These are phyloP conservation scores for Mus musculus DNA, from an alignment of 2,113 vertebrate genomes.

Conservation along the genomic window DNA sequence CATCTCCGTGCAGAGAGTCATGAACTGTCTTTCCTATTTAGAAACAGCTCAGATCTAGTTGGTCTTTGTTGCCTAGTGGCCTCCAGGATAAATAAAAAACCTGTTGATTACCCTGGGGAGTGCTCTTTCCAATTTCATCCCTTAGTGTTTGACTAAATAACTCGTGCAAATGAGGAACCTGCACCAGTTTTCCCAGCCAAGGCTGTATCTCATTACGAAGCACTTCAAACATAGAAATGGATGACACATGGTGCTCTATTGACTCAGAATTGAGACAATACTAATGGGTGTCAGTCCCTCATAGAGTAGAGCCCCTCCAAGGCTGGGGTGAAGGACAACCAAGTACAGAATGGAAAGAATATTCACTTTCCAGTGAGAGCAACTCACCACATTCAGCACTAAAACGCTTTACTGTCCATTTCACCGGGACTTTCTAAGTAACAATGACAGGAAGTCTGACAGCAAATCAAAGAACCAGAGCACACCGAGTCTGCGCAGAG, in stretches of 20 bases:
- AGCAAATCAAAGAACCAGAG: not conserved
- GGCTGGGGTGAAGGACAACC: not conserved
- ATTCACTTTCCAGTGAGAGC: not conserved
- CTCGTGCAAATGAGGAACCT: constrained; percentile 62
- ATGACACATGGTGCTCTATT: constrained; percentile 32
- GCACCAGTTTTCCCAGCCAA: constrained; percentile 65
- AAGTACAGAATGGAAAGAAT: not conserved
- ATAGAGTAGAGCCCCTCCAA: constrained; percentile 6
- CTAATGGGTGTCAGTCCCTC: constrained; percentile 54
- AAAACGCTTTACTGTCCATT: not conserved
- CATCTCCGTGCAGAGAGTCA: constrained; percentile 49
- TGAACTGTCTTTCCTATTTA: constrained; percentile 42
- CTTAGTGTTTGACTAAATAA: constrained; percentile 66
- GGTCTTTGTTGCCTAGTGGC: constrained; percentile 49
- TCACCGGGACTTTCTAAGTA: not conserved
- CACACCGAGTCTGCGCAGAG: not conserved
- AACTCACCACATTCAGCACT: not conserved
- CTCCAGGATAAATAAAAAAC: constrained; percentile 72
- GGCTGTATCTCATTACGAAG: constrained; percentile 67
- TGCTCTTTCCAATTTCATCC: constrained; percentile 76
- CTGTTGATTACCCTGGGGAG: constrained; percentile 28
- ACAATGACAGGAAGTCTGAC: constrained; percentile 30
- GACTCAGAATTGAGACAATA: not conserved
- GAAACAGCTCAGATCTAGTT: constrained; percentile 42
- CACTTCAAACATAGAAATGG: constrained; percentile 72